phyloP scores from a whole-genome alignment of 2,797 vertebrate genomes.

The Pangasius djambal region DNA sequence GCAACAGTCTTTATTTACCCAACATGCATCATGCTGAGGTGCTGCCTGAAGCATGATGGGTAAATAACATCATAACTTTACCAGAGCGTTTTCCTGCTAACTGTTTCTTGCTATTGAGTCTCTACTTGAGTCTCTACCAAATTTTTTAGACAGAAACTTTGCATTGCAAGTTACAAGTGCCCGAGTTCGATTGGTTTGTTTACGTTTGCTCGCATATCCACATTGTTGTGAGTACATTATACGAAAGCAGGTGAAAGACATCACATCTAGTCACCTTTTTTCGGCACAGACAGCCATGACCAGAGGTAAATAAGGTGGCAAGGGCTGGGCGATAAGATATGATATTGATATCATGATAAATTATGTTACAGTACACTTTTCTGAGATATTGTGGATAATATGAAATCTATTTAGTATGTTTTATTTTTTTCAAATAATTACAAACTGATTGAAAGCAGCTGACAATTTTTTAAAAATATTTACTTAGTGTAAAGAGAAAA shows the following conservation, averaged over 20 bases:
- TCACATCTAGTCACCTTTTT: neutral
- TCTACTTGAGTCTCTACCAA: neutral
- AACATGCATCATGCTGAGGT: slow-evolving; percentile 22
- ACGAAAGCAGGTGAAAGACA: no score
- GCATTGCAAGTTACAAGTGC: neutral
- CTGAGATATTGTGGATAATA: neutral
- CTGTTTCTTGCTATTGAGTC: neutral
- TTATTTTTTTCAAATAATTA: neutral
- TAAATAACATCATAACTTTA: slow-evolving; percentile 9
- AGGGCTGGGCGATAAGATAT: neutral
- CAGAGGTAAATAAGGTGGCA: neutral
- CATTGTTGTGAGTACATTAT: neutral
- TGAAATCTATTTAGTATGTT: neutral
- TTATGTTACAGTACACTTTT: neutral
- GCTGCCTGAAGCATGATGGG: neutral
- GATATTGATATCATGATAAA: neutral
- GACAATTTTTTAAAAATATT: no score
- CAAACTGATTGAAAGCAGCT: no score
- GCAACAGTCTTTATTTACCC: slow-evolving; percentile 69
- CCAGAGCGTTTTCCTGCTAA: neutral
- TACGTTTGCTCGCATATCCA: neutral
- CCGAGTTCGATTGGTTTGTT: neutral
- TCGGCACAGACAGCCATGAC: neutral
- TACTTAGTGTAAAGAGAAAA: no score
- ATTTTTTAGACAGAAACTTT: neutral